These are phyloP conservation scores for Drosophila barbarae DNA, from an alignment of 2,888 invertebrate genomes.

Conservation along the genomic window DNA sequence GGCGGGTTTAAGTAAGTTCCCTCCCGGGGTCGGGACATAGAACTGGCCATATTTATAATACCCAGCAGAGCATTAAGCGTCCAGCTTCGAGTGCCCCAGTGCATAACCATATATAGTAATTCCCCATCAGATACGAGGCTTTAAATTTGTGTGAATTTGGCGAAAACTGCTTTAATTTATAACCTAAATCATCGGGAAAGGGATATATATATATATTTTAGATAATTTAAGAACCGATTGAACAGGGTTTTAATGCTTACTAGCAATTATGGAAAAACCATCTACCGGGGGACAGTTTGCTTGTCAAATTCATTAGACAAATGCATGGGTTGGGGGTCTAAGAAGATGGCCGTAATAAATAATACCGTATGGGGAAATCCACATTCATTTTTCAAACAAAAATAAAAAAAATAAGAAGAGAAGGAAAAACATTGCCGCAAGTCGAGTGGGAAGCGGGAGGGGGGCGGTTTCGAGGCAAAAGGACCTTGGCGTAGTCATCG, in stretches of 20 bases:
- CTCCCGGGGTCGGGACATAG: background rate
- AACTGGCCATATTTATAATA: slow-evolving; percentile 24
- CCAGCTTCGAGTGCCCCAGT: background rate
- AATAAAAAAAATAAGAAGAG: slow-evolving; percentile 27
- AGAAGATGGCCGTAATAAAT: slow-evolving; percentile 59
- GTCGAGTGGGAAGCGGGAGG: slow-evolving; percentile 10
- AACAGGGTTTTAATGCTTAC: background rate
- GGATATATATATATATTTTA: background rate
- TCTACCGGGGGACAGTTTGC: slow-evolving; percentile 48
- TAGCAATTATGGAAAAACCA: slow-evolving; percentile 51
- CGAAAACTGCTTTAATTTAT: background rate
- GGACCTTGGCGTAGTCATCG: slow-evolving; percentile 25
- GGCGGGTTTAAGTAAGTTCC: background rate
- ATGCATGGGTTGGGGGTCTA: slow-evolving; percentile 40
- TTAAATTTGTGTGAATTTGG: background rate
- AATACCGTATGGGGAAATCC: slow-evolving; percentile 65
- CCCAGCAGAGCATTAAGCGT: slow-evolving; percentile 19
- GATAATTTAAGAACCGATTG: background rate
- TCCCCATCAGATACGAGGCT: slow-evolving; percentile 3
- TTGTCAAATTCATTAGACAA: slow-evolving; percentile 65
- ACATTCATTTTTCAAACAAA: slow-evolving; percentile 64
- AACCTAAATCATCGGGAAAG: background rate
- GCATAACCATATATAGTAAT: slow-evolving; percentile 11
- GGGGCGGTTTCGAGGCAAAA: background rate
- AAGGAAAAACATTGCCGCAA: slow-evolving; percentile 57